Percentiles rank a stretch among this genome's conserved stretches.
These are phyloP conservation scores for Drosophila leontia DNA, from an alignment of 1,140 invertebrate genomes.

Conservation along the genomic window DNA sequence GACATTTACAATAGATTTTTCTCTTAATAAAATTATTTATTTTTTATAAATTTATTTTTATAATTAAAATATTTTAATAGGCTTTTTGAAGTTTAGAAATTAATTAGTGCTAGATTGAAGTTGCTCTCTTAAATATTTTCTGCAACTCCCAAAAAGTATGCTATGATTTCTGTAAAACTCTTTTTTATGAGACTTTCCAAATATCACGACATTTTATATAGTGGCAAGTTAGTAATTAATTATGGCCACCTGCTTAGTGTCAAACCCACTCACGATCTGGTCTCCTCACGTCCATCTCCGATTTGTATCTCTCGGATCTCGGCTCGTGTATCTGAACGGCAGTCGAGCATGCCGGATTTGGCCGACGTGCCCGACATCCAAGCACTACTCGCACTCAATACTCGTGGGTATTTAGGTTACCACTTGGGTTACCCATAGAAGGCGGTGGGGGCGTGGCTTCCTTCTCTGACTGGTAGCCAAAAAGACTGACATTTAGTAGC, in stretches of 20 bases:
- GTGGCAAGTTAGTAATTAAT: not conserved
- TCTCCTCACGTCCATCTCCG: constrained; percentile 31
- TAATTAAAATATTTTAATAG: too few species aligned
- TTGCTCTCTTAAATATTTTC: not conserved
- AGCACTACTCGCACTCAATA: not conserved
- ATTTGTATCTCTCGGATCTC: constrained; percentile 25
- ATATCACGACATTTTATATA: not conserved
- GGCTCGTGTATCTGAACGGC: constrained; percentile 28
- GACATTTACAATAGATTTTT: not conserved
- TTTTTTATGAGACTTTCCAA: not conserved
- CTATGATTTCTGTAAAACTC: not conserved
- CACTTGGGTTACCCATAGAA: constrained; percentile 3
- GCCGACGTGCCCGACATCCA: constrained; percentile 14
- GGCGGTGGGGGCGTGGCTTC: constrained; percentile 3
- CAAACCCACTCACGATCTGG: constrained; percentile 4
- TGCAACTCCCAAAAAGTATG: not conserved
- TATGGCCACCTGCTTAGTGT: not conserved
- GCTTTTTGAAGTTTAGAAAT: too few species aligned
- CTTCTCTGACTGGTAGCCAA: constrained; percentile 24
- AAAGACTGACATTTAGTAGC: constrained; percentile 13
- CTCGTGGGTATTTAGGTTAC: constrained; percentile 32
- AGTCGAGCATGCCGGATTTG: constrained; percentile 33
- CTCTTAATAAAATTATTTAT: too few species aligned
- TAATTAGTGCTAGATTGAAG: too few species aligned
- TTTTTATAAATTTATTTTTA: too few species aligned